A percentile compares a stretch with the other conserved stretches of the same genome.
phyloP scores from a whole-genome alignment of 2,888 invertebrate species.

The Nomada ruficornis region DNA sequence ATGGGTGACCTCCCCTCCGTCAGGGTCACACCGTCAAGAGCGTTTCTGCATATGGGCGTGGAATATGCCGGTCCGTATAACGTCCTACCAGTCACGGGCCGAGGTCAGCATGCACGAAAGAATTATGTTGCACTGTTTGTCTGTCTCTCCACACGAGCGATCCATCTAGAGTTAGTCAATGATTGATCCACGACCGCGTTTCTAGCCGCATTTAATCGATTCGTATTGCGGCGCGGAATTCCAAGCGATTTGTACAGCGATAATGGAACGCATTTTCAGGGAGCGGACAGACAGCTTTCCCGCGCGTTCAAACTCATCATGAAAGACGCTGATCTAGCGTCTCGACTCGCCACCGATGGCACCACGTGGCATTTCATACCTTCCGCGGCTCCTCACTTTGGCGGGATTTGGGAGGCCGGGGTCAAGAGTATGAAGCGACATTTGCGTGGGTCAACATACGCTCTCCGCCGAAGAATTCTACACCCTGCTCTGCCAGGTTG shows the following conservation, averaged over 20 bases:
- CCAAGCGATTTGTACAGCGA: slow-evolving; percentile 53
- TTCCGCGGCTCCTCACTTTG: no score
- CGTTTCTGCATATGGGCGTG: slow-evolving; percentile 36
- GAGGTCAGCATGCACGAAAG: slow-evolving; percentile 54
- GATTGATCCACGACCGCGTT: slow-evolving; percentile 5
- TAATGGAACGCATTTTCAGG: slow-evolving; percentile 67
- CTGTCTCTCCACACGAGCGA: slow-evolving; percentile 55
- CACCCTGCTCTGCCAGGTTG: no score
- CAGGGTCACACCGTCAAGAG: slow-evolving; percentile 55
- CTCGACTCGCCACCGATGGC: no score
- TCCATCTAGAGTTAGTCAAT: slow-evolving; percentile 39
- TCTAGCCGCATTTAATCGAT: background rate
- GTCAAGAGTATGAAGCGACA: no score
- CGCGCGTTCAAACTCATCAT: background rate
- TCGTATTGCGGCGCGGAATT: slow-evolving; percentile 51
- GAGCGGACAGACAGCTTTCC: slow-evolving; percentile 53
- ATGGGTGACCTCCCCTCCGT: slow-evolving; percentile 62
- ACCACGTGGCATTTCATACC: no score
- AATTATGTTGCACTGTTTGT: slow-evolving; percentile 42
- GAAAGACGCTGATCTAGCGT: background rate
- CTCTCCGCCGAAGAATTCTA: no score
- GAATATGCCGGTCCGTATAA: no score
- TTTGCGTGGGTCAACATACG: no score
- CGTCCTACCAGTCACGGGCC: no score
- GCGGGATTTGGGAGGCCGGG: no score